Percentiles rank a stretch among this genome's conserved stretches.
Evolutionary conservation across 2,797 vertebrate species (phyloP).

Genomic region (Bradypodion pumilum): DNA sequence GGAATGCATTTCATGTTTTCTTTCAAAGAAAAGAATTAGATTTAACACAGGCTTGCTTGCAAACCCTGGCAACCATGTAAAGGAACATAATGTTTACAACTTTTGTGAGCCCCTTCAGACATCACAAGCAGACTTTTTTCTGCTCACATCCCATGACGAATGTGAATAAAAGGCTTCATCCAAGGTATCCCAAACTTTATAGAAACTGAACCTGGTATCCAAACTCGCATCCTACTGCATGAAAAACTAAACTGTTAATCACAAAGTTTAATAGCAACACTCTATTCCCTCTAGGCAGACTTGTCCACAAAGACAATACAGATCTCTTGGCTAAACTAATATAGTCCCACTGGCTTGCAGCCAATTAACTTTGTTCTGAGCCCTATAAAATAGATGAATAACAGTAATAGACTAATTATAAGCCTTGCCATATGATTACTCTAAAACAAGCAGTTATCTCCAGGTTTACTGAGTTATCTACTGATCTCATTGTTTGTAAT

Average conservation of each 20-base stretch:
- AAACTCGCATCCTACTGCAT: neutral
- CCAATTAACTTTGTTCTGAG: constrained; percentile 21
- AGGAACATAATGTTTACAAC: constrained; percentile 46
- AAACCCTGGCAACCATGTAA: constrained; percentile 62
- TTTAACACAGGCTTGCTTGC: constrained; percentile 55
- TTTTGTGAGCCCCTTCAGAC: constrained; percentile 40
- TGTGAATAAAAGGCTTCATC: constrained; percentile 48
- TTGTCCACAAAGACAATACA: neutral
- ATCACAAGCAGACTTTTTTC: constrained; percentile 42
- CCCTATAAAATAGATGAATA: neutral
- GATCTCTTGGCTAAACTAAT: constrained; percentile 2
- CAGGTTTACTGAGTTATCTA: constrained; percentile 48
- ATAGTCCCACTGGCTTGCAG: constrained; percentile 10
- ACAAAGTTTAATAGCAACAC: neutral
- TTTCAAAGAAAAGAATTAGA: constrained; percentile 71
- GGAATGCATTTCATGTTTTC: constrained; percentile 53
- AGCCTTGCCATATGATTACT: constrained; percentile 33
- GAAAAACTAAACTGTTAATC: neutral
- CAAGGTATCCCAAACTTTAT: constrained; percentile 30
- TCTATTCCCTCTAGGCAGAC: neutral
- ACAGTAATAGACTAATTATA: constrained; percentile 28
- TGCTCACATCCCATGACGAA: constrained; percentile 32
- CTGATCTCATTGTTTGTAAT: constrained; percentile 54
- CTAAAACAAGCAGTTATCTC: constrained; percentile 47
- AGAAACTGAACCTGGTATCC: neutral